Base-by-base conservation (phyloP, 2,797 vertebrate genomes). In the Platalea minor region DNA sequence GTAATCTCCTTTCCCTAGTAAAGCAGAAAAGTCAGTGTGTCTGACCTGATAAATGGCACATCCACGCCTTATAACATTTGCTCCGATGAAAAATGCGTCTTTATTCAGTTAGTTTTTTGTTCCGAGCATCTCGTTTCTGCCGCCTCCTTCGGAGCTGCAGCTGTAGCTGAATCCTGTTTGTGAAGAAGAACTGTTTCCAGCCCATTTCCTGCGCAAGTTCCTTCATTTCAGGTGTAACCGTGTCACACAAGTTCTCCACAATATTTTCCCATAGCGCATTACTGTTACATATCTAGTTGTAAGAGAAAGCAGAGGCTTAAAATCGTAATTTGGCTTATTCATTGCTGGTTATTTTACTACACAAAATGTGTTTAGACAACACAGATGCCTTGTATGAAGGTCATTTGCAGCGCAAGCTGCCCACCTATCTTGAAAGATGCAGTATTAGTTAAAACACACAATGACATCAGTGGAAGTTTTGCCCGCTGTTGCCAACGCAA, bases 181-280 rank as follows among this genome's bases (percentile, higher is more conserved):
- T 98, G 95, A 99, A 99, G 97, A 98, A 99, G 79, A 99, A 78
- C 46, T 79, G 88, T 64, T 97, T 98, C 99, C 99, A 99, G 89
- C 98, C 98, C 23, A 98, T 56, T 45, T 98, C 98, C 45, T 78
- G 18, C 0, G 98, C 98, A 91, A 99, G 94, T 79, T 98, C 96
- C 46, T 94, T 95, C 96, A 98, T 98, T 87, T 98, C 98, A 10
- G 91, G 88, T 5, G 98, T 98, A 92, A 98, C 85, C 7, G 96
- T 97, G 88, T 98, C 98, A 78, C 96, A 97, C 39, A 97, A 46
- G 3, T 82, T 94, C 41, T 95, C 90, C 72, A 98, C 98, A 12
- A 97, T 98, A 91, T 97, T 98, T 96, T 99, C 98, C 98, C 98
- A 99, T 81, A 99, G 98, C 8, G 51, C 73, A 53, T 99, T 97